Evolutionary conservation across 2,888 invertebrate genomes (phyloP), one percentile per base, ranked within the genome.

Genomic region (Clivina fossor): DNA sequence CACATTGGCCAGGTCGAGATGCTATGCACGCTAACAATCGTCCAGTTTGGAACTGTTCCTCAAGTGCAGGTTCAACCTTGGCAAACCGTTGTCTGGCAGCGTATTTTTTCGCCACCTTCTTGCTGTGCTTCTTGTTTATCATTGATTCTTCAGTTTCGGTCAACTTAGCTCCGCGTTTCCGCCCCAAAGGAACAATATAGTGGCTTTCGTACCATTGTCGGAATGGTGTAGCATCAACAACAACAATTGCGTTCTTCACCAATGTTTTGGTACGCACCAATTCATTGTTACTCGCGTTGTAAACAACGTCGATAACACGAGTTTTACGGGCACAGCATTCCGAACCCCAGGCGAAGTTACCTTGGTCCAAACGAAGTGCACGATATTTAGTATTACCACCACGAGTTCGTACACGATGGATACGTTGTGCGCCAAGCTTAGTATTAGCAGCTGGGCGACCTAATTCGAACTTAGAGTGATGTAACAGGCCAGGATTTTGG

Each of bases 391-490:
- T 81, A 76, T 96, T 97, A 37, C 99, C 99, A 72, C 99, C 99
- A 67, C 98, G 87, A 37, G 94, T 93, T 66, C 99, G 87, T 60
- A 99, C 95, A 66, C 85, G 83, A 74, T 98, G 99, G 67, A 99
- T 90, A 68, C 99, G 88, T 68, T 89, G 85, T 33, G 88, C 76
- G 62, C 96, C 98, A n/a, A n/a, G n/a, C n/a, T 97, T 99, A 62
- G 99, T 99, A 77, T 97, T 97, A 69, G 99, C 97, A 66, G 98
- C 91, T 64, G 99, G 99, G 66, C 99, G 90, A 68, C 99, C 99
- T 75, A 99, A 88, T 80, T 99, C 99, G 76, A 93, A 99, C 88
- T 99, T 99, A n/a, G n/a, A n/a, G n/a, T n/a, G n/a, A n/a, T n/a
- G n/a, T n/a, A n/a, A n/a, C n/a, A n/a, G n/a, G n/a, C n/a, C n/a